Percentiles rank a stretch among this genome's conserved stretches.
Evolutionary conservation across 1,140 invertebrate species (phyloP).

Genomic region (Drosophila melanica): DNA sequence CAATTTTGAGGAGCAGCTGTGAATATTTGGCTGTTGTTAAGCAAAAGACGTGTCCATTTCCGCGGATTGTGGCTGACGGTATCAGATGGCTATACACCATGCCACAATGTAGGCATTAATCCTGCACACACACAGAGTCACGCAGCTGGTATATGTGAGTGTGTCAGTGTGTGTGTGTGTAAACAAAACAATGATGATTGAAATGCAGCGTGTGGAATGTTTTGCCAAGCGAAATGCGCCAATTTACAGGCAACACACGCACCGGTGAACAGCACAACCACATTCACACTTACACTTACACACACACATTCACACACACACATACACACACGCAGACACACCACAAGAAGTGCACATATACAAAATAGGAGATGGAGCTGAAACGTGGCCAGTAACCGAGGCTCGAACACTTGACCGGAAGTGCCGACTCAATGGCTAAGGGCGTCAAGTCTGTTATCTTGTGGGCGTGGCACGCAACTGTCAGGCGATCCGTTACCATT

Average conservation of each 20-base stretch:
- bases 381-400: too few species aligned
- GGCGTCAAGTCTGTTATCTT: slow-evolving; percentile 23
- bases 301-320: not conserved
- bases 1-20: slow-evolving; percentile 7
- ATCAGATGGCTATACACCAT: slow-evolving; percentile 41
- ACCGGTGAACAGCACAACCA: slow-evolving; percentile 23
- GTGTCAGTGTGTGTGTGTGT: slow-evolving; percentile 18
- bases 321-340: not conserved
- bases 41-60: slow-evolving; percentile 43
- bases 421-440: slow-evolving; percentile 9
- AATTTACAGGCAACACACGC: slow-evolving; percentile 51
- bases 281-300: not conserved
- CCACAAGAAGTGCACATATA: not conserved
- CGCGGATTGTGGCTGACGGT: slow-evolving; percentile 31
- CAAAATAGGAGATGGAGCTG: not conserved
- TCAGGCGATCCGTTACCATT: slow-evolving; percentile 35
- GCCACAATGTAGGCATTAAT: slow-evolving; percentile 26
- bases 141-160: not conserved
- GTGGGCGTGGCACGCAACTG: slow-evolving; percentile 25
- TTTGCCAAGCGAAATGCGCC: slow-evolving; percentile 49
- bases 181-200: slow-evolving; percentile 56
- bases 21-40: slow-evolving; percentile 24
- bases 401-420: slow-evolving; percentile 29
- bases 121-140: slow-evolving; percentile 10
- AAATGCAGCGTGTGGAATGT: slow-evolving; percentile 55